Evolutionary conservation across 2,888 invertebrate species (phyloP).

Genomic region (Drosophila subsilvestris): DNA sequence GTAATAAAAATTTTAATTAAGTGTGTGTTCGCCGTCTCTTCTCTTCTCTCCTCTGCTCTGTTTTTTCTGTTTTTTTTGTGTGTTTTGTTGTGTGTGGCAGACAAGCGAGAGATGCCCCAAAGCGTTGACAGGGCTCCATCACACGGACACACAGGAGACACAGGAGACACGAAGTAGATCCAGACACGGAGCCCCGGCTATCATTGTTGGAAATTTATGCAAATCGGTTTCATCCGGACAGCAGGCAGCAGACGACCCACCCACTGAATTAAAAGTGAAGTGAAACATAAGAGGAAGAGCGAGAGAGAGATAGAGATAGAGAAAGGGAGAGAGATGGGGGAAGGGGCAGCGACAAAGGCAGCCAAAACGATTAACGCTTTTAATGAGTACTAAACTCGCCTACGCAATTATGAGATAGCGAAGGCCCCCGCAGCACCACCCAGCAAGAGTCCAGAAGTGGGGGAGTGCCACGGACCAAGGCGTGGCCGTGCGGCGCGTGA

Average conservation of each 20-base stretch:
- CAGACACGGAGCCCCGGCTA: constrained; percentile 43
- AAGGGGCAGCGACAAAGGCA: constrained; percentile 7
- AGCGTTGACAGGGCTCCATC: constrained; percentile 59
- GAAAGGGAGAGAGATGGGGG: neutral
- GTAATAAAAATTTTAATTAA: constrained; percentile 79
- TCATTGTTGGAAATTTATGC: constrained; percentile 75
- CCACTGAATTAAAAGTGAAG: constrained; percentile 71
- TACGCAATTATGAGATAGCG: constrained; percentile 74
- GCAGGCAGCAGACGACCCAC: neutral
- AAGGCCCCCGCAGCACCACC: neutral
- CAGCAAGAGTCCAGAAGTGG: neutral
- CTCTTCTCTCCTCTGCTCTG: neutral
- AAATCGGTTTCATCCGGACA: constrained; percentile 62
- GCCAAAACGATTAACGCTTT: constrained; percentile 71
- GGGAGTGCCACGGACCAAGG: neutral
- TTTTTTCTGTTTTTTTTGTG: neutral
- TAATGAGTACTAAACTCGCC: constrained; percentile 78
- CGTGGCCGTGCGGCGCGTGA: constrained; percentile 46
- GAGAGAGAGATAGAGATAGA: neutral
- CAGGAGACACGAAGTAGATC: neutral
- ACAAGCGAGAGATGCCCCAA: constrained; percentile 6
- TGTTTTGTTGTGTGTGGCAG: neutral
- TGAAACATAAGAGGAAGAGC: constrained; percentile 23
- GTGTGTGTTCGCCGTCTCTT: constrained; percentile 48
- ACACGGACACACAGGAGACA: constrained; percentile 10